Conservation (phyloP, 2,888 invertebrate genomes). For the Beris morrisii region DNA sequence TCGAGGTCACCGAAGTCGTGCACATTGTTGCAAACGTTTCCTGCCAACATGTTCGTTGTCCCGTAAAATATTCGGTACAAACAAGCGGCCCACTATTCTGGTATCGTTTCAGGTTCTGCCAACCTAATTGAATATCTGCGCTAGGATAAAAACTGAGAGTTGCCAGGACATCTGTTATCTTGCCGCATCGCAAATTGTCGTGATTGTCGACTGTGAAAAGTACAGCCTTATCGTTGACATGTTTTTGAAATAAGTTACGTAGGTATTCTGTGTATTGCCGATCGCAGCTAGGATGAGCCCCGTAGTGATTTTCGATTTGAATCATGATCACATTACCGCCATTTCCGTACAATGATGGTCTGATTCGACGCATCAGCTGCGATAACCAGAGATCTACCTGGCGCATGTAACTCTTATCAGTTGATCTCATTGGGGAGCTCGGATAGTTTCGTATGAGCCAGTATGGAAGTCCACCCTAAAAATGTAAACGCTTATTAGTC, state of each 20-base stretch:
- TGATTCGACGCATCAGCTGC: constrained; percentile 58
- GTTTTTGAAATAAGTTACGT: constrained; percentile 62
- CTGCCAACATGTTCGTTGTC: constrained; percentile 91
- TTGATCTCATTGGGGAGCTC: no score
- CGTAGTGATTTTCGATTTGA: constrained; percentile 94
- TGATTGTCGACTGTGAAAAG: constrained; percentile 85
- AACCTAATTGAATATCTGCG: constrained; percentile 46
- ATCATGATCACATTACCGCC: constrained; percentile 87
- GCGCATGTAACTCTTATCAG: constrained; percentile 51
- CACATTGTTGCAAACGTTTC: constrained; percentile 61
- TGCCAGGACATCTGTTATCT: constrained; percentile 69
- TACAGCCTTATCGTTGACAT: constrained; percentile 66
- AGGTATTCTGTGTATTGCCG: constrained; percentile 68
- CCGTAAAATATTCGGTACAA: constrained; percentile 89
- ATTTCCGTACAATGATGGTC: constrained; percentile 62
- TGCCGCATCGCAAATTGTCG: constrained; percentile 65
- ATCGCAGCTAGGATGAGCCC: constrained; percentile 77
- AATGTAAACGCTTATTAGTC: no score
- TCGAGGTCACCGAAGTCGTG: constrained; percentile 58
- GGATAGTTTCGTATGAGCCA: no score
- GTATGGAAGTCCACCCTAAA: no score
- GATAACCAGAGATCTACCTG: constrained; percentile 61
- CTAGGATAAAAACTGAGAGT: constrained; percentile 75
- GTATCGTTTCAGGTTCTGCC: constrained; percentile 58
- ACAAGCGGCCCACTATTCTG: constrained; percentile 76